These are phyloP conservation scores for Halcyon smyrnensis DNA, from an alignment of 2,797 vertebrate genomes.

Conservation along the genomic window DNA sequence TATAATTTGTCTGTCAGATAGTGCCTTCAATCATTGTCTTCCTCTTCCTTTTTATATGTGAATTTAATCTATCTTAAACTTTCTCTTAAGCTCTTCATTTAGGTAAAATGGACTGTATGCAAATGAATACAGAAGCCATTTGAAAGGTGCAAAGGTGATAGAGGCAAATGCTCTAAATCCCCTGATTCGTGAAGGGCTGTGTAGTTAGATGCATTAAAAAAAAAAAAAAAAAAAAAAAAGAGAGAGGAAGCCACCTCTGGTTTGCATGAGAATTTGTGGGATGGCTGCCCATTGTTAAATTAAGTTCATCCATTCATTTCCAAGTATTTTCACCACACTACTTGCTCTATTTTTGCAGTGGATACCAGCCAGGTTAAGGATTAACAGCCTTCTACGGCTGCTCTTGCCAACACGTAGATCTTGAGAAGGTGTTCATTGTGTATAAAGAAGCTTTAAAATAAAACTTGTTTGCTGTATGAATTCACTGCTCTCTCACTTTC, in stretches of 20 bases:
- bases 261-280: slow-evolving; percentile 78
- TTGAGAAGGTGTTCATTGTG: slow-evolving; percentile 63
- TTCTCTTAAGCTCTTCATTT: not conserved
- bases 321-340: slow-evolving; percentile 74
- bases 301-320: slow-evolving; percentile 79
- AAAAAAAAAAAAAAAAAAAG: not conserved
- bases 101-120: not conserved
- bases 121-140: slow-evolving; percentile 62
- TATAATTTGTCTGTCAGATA: not conserved
- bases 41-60: not conserved
- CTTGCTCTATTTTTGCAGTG: slow-evolving; percentile 71
- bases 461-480: slow-evolving; percentile 49
- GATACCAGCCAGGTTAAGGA: slow-evolving; percentile 73
- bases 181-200: slow-evolving; percentile 56
- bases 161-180: slow-evolving; percentile 66
- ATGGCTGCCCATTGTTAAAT: slow-evolving; percentile 78
- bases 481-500: not conserved
- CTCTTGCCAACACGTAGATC: slow-evolving; percentile 58
- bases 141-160: slow-evolving; percentile 64
- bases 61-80: not conserved
- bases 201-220: slow-evolving; percentile 37
- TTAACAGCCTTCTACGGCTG: slow-evolving; percentile 67
- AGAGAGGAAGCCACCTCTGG: slow-evolving; percentile 60
- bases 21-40: not conserved
- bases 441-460: slow-evolving; percentile 69